Base-by-base conservation (phyloP, 2,888 invertebrate genomes). In the Scaptomyza polygonia region DNA sequence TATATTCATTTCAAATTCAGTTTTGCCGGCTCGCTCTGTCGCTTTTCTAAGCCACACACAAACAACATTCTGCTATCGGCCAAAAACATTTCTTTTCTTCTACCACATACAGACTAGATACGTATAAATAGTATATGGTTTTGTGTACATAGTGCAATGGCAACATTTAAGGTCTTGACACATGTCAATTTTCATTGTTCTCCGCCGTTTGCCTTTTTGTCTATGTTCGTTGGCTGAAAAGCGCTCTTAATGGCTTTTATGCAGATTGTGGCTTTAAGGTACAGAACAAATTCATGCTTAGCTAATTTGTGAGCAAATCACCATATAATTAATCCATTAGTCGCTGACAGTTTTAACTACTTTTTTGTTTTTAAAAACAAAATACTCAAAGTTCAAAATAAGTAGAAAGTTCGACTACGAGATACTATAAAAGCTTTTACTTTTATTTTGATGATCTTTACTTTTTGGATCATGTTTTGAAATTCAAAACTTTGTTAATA, bases 161-260 rank as follows among this genome's bases (percentile, higher is more conserved):
- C 70, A 70, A 66, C 43, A 55, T 72, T 67, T 72, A 58, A 62
- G 62, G 9, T 39, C 39, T 56, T 72, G 57, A 44, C 67, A 66
- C 72, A 63, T 84, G 78, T 65, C 66, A 75, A 68, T 81, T 72
- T 81, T 63, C 76, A 67, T 47, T 55, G 59, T 81, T 65, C 51
- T 72, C 43, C 71, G 65, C 43, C 71, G 65, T 64, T 66, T 55
- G 54, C 30, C 25, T 48, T 25, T 25, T 42, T 54, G 57, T 65
- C 54, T 49, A 32, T 49, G 34, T 43, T 63, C 62, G 64, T 62
- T 63, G 51, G 51, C 51, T 40, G 34, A 61, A 61, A 78, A 64
- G 49, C 25, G 47, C 53, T 51, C 25, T 62, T 48, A 68, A 62
- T 47, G 59, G 25, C 36, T 29, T 30, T 34, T 25, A 40, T 56